Base-by-base conservation (phyloP, 2,797 vertebrate genomes). In the Anabacerthia variegaticeps region DNA sequence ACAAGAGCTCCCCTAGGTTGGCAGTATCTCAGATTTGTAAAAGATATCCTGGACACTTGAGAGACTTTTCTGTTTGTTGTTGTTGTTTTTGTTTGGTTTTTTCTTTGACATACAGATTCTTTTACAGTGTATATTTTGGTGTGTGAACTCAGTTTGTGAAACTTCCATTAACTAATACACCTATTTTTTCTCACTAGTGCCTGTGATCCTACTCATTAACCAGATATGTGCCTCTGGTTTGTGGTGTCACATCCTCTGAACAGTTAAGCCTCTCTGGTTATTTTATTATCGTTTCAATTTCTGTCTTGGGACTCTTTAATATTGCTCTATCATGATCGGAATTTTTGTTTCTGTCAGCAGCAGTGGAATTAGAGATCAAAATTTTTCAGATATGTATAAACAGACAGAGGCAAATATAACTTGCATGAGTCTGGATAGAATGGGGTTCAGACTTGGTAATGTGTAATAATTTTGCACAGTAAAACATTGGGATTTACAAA, bases 21-120 rank as follows among this genome's bases (percentile, higher is more conserved):
- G 8, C 51, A 82, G 48, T 24, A 63, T 21, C 34, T 80, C 9
- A 34, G 14, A 48, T 82, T 62, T 62, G 22, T 23, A 28, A 27
- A 78, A 36, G 20, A 51, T 83, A 22, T 44, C 12, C 12, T 32
- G 28, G 39, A 61, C 19, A 65, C 2, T 7, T 22, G 10, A 52
- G 26, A 49, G 23, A 7, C 58, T 85, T 46, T 46, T 2, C 12
- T 37, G 36, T 37, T 37, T 37, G 36, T 37, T 37, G 36, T 37
- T 37, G 36, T 37, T 37, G 36, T 4, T 9, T 41, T 5, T 19
- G 4, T 7, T 2, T 8, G 6, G 4, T 5, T 5, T 8, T 6
- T 22, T 34, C 51, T 69, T 44, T 37, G 5, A 8, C 14, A 30
- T 26, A 3, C 14, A 90, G 27, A 12, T 13, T 73, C 63, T 80